A percentile compares a stretch with the other conserved stretches of the same genome.
These are phyloP conservation scores for Heliocidaris tuberculata DNA, from an alignment of 35 echinoderm and acorn worm species.

Conservation along the genomic window DNA sequence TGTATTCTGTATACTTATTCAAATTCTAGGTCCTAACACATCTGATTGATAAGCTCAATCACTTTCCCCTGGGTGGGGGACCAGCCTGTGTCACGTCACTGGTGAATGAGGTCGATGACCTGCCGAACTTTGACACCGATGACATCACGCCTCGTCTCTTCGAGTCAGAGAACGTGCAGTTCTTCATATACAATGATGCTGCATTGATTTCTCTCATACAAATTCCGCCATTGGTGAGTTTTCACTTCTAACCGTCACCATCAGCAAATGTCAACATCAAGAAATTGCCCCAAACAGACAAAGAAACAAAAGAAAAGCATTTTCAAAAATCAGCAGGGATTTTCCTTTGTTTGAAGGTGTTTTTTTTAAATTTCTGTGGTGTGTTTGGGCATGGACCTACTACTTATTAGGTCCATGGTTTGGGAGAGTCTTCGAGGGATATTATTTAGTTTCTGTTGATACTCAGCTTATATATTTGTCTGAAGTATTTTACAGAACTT, in stretches of 20 bases:
- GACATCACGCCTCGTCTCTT: conserved; percentile 81
- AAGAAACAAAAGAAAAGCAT: not conserved
- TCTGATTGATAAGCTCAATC: conserved; percentile 83
- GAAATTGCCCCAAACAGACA: not conserved
- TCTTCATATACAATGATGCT: conserved; percentile 93
- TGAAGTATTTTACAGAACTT: no score
- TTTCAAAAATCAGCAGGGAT: no score
- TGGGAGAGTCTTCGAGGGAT: no score
- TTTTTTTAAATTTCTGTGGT: no score
- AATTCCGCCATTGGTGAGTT: conserved; percentile 76
- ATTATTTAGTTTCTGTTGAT: no score
- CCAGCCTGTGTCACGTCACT: conserved; percentile 84
- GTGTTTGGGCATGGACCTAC: no score
- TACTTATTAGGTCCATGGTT: no score
- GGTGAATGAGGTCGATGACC: conserved; percentile 91
- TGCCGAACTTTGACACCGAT: conserved; percentile 60
- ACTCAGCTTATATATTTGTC: no score
- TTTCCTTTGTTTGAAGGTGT: not conserved
- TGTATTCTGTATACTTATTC: not conserved
- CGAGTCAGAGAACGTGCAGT: conserved; percentile 88
- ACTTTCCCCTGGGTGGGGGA: conserved; percentile 93
- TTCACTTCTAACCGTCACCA: not conserved
- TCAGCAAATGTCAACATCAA: not conserved
- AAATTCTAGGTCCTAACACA: conserved; percentile 83
- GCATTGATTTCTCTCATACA: conserved; percentile 80